Evolutionary conservation across 2,888 invertebrate genomes (phyloP), one percentile per base, ranked within the genome.

Genomic region (Subacronicta megacephala): DNA sequence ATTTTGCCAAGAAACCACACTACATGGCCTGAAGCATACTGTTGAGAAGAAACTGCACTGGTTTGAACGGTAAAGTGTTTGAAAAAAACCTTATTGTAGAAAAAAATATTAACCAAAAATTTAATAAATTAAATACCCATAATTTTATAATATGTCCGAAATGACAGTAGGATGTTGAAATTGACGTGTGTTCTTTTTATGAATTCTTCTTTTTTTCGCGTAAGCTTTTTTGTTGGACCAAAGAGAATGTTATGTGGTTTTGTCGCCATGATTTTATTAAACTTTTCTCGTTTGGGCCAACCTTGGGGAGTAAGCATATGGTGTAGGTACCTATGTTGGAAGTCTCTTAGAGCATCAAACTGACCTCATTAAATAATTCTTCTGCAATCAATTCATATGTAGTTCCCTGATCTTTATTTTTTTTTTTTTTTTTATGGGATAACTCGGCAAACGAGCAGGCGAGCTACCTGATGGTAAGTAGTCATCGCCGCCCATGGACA

Each of bases 11-110:
- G 92, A 93, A 67, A 94, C 94, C 15, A 89, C 90, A 0, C 65
- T 94, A 82, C 94, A 94, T 73, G 94, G 94, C 17, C 67, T 93
- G 44, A 92, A 91, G 64, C 93, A 93, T 86, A 92, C 93, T 77
- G 93, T 94, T 1, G 84, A 90, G 10, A 83, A 75, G 0, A 81
- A 87, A 65, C 76, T 90, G 3, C 92, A 93, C 81, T 89, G 87
- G 81, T 70, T 89, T 17, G 93, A 93, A 78, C 87, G 93, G 93
- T 93, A 78, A 72, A n/a, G 31, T 15, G 17, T 20, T 16, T 38
- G n/a, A n/a, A n/a, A 17, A 41, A 36, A 60, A 41, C 33, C 36
- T 57, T 51, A 44, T 23, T 45, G 16, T 26, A 29, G 43, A 62
- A 45, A 20, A n/a, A 45, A 20, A 33, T 33, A 35, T 17, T 23